Evolutionary conservation across 2,888 invertebrate species (phyloP).

Genomic region (Sinopyrophorus schimmeli): DNA sequence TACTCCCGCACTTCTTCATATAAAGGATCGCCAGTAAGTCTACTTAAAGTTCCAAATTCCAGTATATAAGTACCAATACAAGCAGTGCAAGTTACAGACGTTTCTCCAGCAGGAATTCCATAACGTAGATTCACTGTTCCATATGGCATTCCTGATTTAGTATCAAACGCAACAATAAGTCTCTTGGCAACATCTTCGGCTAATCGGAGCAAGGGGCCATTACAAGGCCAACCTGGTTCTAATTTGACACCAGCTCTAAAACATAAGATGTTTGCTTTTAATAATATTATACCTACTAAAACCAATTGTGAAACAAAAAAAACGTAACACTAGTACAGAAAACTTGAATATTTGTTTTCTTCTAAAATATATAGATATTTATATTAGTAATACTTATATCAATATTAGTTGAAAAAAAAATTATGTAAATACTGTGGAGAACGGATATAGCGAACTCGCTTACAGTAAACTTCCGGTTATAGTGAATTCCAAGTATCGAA

Average conservation of each 20-base stretch:
- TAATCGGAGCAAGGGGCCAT: slow-evolving; percentile 87
- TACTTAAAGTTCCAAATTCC: slow-evolving; percentile 93
- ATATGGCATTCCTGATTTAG: slow-evolving; percentile 94
- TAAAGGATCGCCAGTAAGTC: slow-evolving; percentile 90
- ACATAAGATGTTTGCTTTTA: no score
- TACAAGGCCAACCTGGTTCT: slow-evolving; percentile 97
- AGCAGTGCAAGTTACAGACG: slow-evolving; percentile 96
- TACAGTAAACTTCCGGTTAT: no score
- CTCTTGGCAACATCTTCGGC: slow-evolving; percentile 95
- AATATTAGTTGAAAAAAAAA: no score
- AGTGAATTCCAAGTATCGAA: no score
- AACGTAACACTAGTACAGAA: no score
- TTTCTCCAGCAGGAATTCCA: slow-evolving; percentile 94
- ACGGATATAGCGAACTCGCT: no score
- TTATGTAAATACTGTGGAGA: no score
- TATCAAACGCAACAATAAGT: slow-evolving; percentile 87
- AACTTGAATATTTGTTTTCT: no score
- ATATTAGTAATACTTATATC: no score
- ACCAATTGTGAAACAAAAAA: no score
- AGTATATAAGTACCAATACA: slow-evolving; percentile 96
- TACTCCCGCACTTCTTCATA: slow-evolving; percentile 82
- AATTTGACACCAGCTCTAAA: slow-evolving; percentile 73
- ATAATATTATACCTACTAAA: no score
- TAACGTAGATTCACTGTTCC: slow-evolving; percentile 92
- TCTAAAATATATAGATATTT: no score